These are phyloP conservation scores for Ardeotis arabs DNA, from an alignment of 2,113 vertebrate genomes.

Conservation along the genomic window DNA sequence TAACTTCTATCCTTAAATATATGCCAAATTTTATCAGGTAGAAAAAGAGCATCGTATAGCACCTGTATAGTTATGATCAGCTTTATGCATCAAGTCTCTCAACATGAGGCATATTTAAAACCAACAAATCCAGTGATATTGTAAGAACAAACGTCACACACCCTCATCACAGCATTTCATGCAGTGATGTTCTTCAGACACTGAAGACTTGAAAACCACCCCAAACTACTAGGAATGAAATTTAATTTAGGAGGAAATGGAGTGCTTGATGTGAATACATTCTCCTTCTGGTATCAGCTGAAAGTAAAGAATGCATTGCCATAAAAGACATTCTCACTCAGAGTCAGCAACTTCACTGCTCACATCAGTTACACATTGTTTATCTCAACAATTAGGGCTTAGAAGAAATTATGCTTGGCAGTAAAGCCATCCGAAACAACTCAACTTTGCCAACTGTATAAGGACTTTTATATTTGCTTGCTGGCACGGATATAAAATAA, in stretches of 20 bases:
- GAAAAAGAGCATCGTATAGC: neutral
- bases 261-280: neutral
- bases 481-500: neutral
- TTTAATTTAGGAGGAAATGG: neutral
- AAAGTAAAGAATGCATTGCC: neutral
- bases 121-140: neutral
- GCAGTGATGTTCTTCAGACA: neutral
- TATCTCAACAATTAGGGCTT: neutral
- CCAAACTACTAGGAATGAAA: neutral
- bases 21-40: neutral
- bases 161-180: neutral
- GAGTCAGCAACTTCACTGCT: neutral
- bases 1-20: neutral
- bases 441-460: neutral
- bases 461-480: slow-evolving; percentile 3
- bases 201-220: neutral
- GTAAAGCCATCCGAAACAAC: neutral
- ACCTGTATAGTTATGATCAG: neutral
- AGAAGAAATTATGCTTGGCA: neutral
- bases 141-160: neutral
- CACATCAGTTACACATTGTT: neutral
- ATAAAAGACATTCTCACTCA: neutral
- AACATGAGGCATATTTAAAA: neutral
- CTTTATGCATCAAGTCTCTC: neutral
- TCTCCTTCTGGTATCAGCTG: neutral